These are phyloP conservation scores for Bovichtus diacanthus DNA, from an alignment of 2,797 vertebrate species.

Conservation along the genomic window DNA sequence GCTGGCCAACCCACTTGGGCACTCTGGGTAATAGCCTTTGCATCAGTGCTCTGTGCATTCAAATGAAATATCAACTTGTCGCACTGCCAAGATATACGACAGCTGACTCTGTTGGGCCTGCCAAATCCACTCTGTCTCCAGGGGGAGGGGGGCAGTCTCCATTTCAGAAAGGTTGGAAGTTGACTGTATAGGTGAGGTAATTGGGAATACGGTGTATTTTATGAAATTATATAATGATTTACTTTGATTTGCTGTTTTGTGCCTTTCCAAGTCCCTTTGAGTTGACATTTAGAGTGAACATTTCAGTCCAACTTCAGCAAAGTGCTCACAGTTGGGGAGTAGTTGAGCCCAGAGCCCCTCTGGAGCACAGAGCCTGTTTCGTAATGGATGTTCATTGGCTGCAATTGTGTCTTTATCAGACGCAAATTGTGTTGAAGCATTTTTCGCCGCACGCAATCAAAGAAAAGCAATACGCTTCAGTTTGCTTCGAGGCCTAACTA, in stretches of 20 bases:
- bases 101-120: constrained; percentile 70
- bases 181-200: constrained; percentile 51
- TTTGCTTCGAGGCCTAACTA: constrained; percentile 28
- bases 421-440: constrained; percentile 46
- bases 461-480: constrained; percentile 22
- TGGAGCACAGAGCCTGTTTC: constrained; percentile 25
- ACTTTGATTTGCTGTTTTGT: constrained; percentile 44
- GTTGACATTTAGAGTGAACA: constrained; percentile 40
- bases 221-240: constrained; percentile 34
- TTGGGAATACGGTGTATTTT: constrained; percentile 53
- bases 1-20: constrained; percentile 71
- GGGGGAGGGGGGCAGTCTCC: constrained; percentile 33
- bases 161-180: constrained; percentile 67
- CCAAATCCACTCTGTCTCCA: constrained; percentile 64
- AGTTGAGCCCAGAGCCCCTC: constrained; percentile 43
- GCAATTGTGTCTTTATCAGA: constrained; percentile 37
- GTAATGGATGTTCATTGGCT: constrained; percentile 69
- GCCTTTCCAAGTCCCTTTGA: constrained; percentile 24
- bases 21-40: constrained; percentile 85
- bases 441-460: constrained; percentile 32
- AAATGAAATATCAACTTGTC: constrained; percentile 87
- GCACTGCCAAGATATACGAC: constrained; percentile 77
- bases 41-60: constrained; percentile 78
- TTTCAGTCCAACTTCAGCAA: constrained; percentile 36
- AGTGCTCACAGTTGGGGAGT: constrained; percentile 25